Conservation (phyloP, 2,113 vertebrate genomes). For the Empidonax alnorum region DNA sequence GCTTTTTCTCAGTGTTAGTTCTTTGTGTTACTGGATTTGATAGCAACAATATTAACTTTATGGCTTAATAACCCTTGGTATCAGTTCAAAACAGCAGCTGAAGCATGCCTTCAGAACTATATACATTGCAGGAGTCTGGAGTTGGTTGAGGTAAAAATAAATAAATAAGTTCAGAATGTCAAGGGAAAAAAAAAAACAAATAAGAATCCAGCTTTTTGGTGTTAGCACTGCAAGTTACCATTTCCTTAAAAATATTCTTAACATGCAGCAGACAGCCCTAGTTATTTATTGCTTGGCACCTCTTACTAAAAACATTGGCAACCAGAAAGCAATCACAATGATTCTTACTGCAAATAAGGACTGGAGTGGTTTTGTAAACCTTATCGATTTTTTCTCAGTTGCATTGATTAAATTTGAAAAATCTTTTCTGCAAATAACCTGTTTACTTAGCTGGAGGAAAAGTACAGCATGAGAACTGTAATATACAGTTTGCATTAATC, state of each 20-base stretch:
- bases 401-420: slow-evolving; percentile 39
- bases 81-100: neutral
- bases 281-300: neutral
- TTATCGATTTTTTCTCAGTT: neutral
- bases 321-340: neutral
- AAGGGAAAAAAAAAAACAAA: neutral
- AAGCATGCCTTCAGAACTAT: neutral
- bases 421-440: neutral
- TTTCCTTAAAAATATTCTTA: neutral
- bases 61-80: neutral
- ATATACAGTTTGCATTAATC: neutral
- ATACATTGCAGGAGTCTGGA: neutral
- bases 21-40: neutral
- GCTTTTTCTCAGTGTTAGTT: neutral
- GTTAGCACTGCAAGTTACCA: neutral
- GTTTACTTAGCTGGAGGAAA: neutral
- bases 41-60: neutral
- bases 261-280: neutral
- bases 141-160: neutral
- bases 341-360: neutral
- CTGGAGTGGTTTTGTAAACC: neutral
- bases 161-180: neutral
- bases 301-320: neutral
- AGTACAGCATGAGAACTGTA: neutral
- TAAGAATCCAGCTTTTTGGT: neutral